Evolutionary conservation across 2,888 invertebrate species (phyloP), one percentile per base, ranked within the genome.

Genomic region (Ligdia adustata): DNA sequence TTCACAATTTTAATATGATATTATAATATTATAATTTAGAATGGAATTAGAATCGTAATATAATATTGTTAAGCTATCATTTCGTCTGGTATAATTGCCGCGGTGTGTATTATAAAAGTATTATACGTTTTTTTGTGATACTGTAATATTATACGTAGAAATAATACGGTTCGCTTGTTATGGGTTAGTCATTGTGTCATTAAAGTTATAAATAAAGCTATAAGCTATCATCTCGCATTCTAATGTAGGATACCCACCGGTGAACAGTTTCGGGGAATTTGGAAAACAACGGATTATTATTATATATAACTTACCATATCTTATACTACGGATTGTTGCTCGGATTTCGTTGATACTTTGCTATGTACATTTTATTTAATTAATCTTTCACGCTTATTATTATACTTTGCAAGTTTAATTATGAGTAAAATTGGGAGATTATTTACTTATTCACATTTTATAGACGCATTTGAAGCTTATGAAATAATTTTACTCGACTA

Each of bases 51-150:
- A 79, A 77, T 71, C 76, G 68, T 80, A 80, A 79, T 78, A 74
- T 65, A 69, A 68, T 78, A 76, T 77, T 73, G 71, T 75, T 76
- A 76, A 69, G 68, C 74, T 75, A 77, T 80, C 75, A 80, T 82
- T 77, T 70, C 67, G 75, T 70, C 70, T 64, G 63, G 57, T 66
- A 74, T 83, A 82, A 83, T 83, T 84, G 82, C 38, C 33, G 69
- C 60, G 69, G 66, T 73, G 76, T 77, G 75, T 53, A 53, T 51
- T 55, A 58, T 53, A 55, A 53, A 41, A 42, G 42, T 42, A 42
- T 48, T 48, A 48, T 48, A 38, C 31, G 47, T 37, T 47, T 37
- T 48, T 41, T 42, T 48, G 42, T 42, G 32, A 38, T 42, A 33
- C 41, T 11, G 32, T 48, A 69, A 58, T 62, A 66, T 71, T 72